Conservation (phyloP, 2,797 vertebrate species). For the Tauraco hartlaubi region DNA sequence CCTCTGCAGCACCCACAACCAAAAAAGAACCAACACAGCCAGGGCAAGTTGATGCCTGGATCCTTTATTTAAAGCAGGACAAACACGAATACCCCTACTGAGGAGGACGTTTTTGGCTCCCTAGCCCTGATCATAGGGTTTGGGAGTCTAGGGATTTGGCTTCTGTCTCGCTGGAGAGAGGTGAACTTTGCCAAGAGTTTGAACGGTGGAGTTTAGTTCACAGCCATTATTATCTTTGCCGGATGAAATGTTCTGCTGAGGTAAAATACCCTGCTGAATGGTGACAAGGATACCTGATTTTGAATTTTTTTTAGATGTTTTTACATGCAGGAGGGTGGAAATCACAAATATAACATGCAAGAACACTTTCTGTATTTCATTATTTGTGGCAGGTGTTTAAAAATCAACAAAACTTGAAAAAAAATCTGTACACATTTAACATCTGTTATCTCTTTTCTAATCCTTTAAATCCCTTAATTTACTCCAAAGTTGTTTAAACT, state of each 20-base stretch:
- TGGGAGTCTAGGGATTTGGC: not conserved
- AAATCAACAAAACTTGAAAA: slow-evolving; percentile 35
- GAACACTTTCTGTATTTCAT: not conserved
- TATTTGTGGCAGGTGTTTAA: slow-evolving; percentile 45
- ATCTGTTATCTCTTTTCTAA: slow-evolving; percentile 66
- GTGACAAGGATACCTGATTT: not conserved
- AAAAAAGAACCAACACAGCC: not conserved
- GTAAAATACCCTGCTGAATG: not conserved
- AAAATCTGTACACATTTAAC: slow-evolving; percentile 46
- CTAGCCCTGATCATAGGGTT: accelerated
- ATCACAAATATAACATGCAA: not conserved
- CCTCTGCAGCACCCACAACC: accelerated
- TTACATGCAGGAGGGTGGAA: not conserved
- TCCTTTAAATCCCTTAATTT: slow-evolving; percentile 70
- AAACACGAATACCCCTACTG: accelerated
- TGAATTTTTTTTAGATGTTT: not conserved
- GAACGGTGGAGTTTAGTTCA: not conserved
- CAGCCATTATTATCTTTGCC: not conserved
- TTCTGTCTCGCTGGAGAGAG: not conserved
- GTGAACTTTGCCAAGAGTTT: not conserved
- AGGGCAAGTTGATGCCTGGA: not conserved
- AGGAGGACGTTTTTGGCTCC: not conserved
- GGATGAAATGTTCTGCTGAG: not conserved
- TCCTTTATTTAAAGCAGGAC: not conserved
- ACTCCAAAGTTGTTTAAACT: slow-evolving; percentile 46